Evolutionary conservation across 2,797 vertebrate species (phyloP).

Genomic region (Enteromius mattozi): DNA sequence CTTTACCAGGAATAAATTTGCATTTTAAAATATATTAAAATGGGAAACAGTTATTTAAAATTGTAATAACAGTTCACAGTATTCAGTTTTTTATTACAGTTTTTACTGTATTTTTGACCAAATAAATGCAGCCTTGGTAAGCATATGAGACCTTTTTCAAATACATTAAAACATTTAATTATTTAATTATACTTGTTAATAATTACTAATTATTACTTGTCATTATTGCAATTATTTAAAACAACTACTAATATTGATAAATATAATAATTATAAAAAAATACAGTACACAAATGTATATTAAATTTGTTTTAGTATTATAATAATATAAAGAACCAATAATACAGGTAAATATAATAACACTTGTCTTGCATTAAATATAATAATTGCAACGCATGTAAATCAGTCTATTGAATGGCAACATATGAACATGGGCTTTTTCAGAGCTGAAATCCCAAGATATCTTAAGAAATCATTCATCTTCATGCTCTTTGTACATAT

Average conservation of each 20-base stretch:
- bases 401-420: background rate
- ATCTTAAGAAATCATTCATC: background rate
- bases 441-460: background rate
- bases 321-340: background rate
- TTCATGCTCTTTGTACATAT: constrained; percentile 26
- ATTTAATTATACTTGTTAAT: too few relatives aligned
- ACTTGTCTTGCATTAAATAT: background rate
- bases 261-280: background rate
- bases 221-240: background rate
- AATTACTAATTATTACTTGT: too few relatives aligned
- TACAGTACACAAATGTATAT: background rate
- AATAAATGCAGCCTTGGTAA: background rate
- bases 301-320: background rate
- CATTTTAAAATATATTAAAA: background rate
- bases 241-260: background rate
- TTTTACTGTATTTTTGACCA: background rate
- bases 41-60: background rate
- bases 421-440: background rate
- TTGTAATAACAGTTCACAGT: background rate
- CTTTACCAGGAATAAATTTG: background rate
- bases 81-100: background rate
- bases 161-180: background rate
- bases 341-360: background rate
- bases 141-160: background rate
- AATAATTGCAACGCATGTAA: background rate